phyloP scores from a whole-genome alignment of 2,797 vertebrate genomes.

The Hydrolagus colliei region DNA sequence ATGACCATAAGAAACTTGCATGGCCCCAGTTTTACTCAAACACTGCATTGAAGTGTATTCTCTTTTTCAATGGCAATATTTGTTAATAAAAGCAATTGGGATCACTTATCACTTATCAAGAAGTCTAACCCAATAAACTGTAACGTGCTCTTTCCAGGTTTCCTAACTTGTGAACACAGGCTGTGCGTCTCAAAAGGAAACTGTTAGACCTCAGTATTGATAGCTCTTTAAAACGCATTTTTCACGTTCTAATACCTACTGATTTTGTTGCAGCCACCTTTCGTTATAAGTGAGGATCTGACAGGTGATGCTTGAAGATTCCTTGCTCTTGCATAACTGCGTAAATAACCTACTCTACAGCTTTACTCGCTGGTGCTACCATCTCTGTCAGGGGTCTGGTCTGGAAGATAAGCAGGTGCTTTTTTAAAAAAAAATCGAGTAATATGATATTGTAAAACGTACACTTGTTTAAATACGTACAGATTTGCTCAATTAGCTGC shows the following conservation, averaged over 20 bases:
- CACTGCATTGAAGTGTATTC: too few species aligned
- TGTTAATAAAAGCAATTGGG: too few species aligned
- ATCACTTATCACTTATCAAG: too few species aligned
- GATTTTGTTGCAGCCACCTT: neutral
- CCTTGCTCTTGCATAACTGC: neutral
- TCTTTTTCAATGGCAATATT: too few species aligned
- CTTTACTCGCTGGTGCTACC: neutral
- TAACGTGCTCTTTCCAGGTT: too few species aligned
- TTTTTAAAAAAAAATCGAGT: neutral
- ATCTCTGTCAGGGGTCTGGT: neutral
- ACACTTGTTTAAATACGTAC: neutral
- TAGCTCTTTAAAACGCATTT: neutral
- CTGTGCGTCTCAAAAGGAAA: slow-evolving; percentile 14
- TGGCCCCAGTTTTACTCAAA: too few species aligned
- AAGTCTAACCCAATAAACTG: too few species aligned
- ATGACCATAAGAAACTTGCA: too few species aligned
- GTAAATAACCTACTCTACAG: neutral
- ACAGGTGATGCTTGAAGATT: neutral
- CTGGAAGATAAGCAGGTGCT: neutral
- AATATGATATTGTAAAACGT: neutral
- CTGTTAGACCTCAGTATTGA: neutral
- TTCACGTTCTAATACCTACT: neutral
- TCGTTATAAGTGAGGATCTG: neutral
- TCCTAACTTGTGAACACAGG: neutral
- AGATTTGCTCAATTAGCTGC: neutral